Evolutionary conservation across 2,888 invertebrate species (phyloP).

Genomic region (Ditylenchus weischeri): DNA sequence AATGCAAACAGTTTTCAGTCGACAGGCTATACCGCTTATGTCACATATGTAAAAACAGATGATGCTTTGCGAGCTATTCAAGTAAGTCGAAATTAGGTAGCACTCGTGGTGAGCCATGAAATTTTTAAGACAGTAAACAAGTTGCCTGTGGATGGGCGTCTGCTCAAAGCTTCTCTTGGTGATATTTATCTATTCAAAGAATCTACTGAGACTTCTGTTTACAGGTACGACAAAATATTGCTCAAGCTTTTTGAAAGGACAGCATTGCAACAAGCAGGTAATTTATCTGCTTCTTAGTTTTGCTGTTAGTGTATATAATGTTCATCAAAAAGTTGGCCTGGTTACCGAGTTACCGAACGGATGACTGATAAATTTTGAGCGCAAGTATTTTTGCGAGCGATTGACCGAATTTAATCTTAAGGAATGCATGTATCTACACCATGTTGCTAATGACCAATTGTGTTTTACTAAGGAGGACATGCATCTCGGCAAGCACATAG

Average conservation of each 20-base stretch:
- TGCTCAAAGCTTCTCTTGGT: conserved; percentile 93
- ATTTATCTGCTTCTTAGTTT: conserved; percentile 35
- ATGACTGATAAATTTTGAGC: too few species aligned
- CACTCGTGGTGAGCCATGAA: too few species aligned
- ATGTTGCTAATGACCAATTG: conserved; percentile 86
- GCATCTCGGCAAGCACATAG: conserved; percentile 82
- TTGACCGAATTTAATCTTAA: conserved; percentile 37
- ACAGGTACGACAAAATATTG: conserved; percentile 97
- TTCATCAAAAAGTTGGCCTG: too few species aligned
- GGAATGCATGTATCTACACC: conserved; percentile 99
- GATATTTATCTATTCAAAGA: too few species aligned
- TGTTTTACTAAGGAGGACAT: conserved; percentile 96
- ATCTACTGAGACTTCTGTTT: background rate
- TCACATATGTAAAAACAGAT: conserved; percentile 81
- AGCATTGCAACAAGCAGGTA: conserved; percentile 86
- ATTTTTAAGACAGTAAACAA: conserved; percentile 72
- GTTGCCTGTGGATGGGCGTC: conserved; percentile 87
- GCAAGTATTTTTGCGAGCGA: too few species aligned
- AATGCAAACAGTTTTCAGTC: conserved; percentile 18
- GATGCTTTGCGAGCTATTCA: conserved; percentile 92
- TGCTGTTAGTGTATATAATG: too few species aligned
- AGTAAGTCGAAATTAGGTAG: conserved; percentile 27
- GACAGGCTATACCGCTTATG: conserved; percentile 77
- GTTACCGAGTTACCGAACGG: too few species aligned
- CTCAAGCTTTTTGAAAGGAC: conserved; percentile 97